Base-by-base conservation (phyloP, 2,888 invertebrate species). In the Lasioglossum malachurum region DNA sequence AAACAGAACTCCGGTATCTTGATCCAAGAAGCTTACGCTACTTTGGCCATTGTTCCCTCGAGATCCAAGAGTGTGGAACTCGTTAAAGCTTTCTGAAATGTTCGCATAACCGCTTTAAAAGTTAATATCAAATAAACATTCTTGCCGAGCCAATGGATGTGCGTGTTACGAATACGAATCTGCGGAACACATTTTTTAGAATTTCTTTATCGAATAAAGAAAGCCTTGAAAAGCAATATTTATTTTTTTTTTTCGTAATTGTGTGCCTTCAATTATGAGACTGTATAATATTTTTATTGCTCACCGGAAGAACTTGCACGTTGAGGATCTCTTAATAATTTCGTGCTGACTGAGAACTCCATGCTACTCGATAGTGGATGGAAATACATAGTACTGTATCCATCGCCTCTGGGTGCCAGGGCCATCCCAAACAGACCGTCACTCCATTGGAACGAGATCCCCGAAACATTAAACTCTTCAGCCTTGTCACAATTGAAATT, bases 361-460 rank as follows among this genome's bases (percentile, higher is more conserved):
- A 97, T 96, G 84, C 96, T 97, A 89, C 98, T 98, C 4, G 97
- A 97, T 94, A 98, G 96, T 0, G 98, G 97, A 93, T 98, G 98
- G 96, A 98, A 98, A 92, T 97, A 98, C 4, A 98, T 94, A 0
- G 97, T 97, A 83, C 97, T 97, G 94, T 95, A 97, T 49, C 97
- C 97, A 79, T 97, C 96, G 0, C 96, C 91, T 80, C 96, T 96
- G 0, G 97, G 96, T 10, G 97, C 97, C 19, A 98, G 93, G 0
- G 97, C 97, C 87, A 98, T 94, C 0, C 98, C 98, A 88, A 98
- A 98, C 1, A 98, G 94, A 0, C 97, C 98, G 93, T 98, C 98
- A 4, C 96, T 96, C 98, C 98, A 98, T 87, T 97, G 97, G 93
- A 98, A 98, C 84, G 96, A 96, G 27, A 96, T 96, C 3, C 97